A percentile compares a stretch with the other conserved stretches of the same genome.
These are phyloP conservation scores for Liopterus haemorrhoidalis DNA, from an alignment of 2,888 invertebrate species.

Conservation along the genomic window DNA sequence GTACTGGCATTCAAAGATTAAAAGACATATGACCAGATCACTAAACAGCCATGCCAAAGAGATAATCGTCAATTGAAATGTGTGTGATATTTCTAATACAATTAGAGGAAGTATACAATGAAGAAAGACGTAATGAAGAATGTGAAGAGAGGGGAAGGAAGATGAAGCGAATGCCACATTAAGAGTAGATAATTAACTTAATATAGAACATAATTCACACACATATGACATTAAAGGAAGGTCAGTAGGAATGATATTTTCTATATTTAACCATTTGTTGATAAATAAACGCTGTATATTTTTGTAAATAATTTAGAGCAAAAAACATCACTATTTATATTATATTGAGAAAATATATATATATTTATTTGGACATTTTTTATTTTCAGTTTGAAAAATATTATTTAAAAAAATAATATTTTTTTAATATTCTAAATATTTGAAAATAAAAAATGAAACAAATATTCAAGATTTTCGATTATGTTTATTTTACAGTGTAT, in stretches of 20 bases:
- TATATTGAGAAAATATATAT: too few relatives aligned
- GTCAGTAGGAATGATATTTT: slow-evolving; percentile 2
- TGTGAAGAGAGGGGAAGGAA: neutral
- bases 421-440: too few relatives aligned
- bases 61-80: slow-evolving; percentile 19
- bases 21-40: slow-evolving; percentile 41
- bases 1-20: slow-evolving; percentile 61
- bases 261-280: neutral
- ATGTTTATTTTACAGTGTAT: too few relatives aligned
- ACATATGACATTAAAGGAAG: neutral
- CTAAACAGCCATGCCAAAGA: slow-evolving; percentile 15
- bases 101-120: too few relatives aligned
- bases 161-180: neutral
- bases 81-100: slow-evolving; percentile 20
- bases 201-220: neutral
- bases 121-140: slow-evolving; percentile 13
- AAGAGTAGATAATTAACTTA: neutral
- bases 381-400: too few relatives aligned
- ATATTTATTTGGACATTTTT: too few relatives aligned
- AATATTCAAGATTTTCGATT: too few relatives aligned
- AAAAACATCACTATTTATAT: too few relatives aligned
- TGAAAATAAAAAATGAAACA: too few relatives aligned
- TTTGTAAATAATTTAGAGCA: too few relatives aligned
- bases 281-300: too few relatives aligned
- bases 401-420: too few relatives aligned